A percentile compares a stretch with the other conserved stretches of the same genome.
Conservation (phyloP, 2,797 vertebrate species). For the Poecilia velifera region DNA sequence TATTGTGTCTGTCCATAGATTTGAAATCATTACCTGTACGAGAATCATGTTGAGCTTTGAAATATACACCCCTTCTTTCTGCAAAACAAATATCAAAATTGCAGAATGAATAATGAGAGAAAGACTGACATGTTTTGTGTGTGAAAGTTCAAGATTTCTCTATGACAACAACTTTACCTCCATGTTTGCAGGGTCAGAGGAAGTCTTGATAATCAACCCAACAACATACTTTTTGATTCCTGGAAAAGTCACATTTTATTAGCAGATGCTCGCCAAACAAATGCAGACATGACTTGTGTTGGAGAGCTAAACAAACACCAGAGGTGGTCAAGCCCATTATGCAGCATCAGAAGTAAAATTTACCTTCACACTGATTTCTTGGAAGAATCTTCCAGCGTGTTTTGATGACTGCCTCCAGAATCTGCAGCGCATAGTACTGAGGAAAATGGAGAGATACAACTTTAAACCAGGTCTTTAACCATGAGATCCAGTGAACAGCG, state of each 20-base stretch:
- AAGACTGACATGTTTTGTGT: background rate
- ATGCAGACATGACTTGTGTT: background rate
- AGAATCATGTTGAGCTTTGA: conserved; percentile 99
- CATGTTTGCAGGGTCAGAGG: conserved; percentile 91
- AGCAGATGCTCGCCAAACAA: background rate
- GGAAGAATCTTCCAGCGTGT: conserved; percentile 99
- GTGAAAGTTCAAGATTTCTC: fast-evolving
- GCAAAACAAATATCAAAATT: conserved; percentile 38
- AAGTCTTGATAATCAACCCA: conserved; percentile 97
- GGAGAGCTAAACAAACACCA: background rate
- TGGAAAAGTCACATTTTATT: conserved; percentile 43
- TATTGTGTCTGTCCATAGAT: background rate
- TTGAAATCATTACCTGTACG: conserved; percentile 87
- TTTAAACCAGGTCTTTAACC: background rate
- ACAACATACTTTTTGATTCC: conserved; percentile 99
- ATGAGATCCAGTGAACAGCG: background rate
- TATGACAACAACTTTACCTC: conserved; percentile 80
- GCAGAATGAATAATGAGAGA: background rate
- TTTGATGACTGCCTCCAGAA: conserved; percentile 98
- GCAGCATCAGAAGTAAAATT: background rate
- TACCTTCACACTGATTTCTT: conserved; percentile 97
- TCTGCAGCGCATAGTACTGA: conserved; percentile 98
- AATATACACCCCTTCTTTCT: conserved; percentile 98
- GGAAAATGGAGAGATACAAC: background rate
- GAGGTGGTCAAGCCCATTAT: background rate